phyloP scores from a whole-genome alignment of 2,888 invertebrate species.

The Lycaena phlaeas region DNA sequence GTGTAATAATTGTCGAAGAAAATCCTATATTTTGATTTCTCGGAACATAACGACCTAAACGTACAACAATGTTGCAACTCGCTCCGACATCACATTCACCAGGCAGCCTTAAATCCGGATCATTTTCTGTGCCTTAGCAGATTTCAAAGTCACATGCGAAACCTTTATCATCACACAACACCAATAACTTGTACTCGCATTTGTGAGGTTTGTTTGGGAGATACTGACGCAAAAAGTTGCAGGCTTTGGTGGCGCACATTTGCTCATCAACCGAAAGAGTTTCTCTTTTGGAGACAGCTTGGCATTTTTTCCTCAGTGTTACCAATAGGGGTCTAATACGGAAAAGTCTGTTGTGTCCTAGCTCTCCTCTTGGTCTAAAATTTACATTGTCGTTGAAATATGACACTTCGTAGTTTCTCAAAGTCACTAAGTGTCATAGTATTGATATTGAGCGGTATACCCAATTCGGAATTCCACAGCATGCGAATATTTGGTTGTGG shows the following conservation, averaged over 20 bases:
- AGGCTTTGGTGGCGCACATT: slow-evolving; percentile 31
- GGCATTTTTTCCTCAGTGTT: slow-evolving; percentile 15
- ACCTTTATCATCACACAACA: neutral
- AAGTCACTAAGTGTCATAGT: slow-evolving; percentile 19
- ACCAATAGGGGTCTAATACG: slow-evolving; percentile 24
- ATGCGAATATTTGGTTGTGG: slow-evolving; percentile 17
- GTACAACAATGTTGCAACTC: slow-evolving; percentile 26
- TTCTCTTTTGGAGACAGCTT: no score
- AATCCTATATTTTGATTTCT: slow-evolving; percentile 25
- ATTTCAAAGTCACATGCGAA: neutral
- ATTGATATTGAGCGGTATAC: slow-evolving; percentile 15
- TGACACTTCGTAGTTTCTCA: slow-evolving; percentile 16
- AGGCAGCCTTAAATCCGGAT: slow-evolving; percentile 14
- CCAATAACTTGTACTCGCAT: neutral
- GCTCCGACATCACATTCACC: slow-evolving; percentile 29
- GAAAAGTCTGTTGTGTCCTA: slow-evolving; percentile 21
- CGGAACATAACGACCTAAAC: slow-evolving; percentile 26
- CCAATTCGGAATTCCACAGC: slow-evolving; percentile 18
- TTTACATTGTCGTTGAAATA: slow-evolving; percentile 16
- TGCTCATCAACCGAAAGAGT: slow-evolving; percentile 28
- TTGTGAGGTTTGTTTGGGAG: no score
- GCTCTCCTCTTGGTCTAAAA: slow-evolving; percentile 3
- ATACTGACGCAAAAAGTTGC: no score
- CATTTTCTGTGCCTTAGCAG: no score
- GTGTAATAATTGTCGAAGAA: slow-evolving; percentile 27